Base-by-base conservation (phyloP, 2,113 vertebrate genomes). In the Phylloscopus trochiloides region DNA sequence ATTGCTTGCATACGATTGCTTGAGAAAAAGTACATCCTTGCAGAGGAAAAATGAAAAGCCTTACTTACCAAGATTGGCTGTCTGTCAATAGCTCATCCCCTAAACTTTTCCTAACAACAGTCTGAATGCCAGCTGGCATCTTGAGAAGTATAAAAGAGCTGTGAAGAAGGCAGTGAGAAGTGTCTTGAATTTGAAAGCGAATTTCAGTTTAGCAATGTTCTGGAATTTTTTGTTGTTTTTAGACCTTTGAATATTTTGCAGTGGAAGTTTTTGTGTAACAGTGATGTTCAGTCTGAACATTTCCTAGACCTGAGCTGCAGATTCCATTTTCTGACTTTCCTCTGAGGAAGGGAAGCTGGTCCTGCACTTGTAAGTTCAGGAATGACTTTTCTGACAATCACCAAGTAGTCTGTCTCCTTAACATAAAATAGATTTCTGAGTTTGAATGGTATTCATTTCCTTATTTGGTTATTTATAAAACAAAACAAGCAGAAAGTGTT, bases 1-100 rank as follows among this genome's bases (percentile, higher is more conserved):
- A 96, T 88, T 71, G n/a, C 19, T 86, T 90, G 88, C 78, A 90
- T 88, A 63, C 25, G 34, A 59, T 80, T 91, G 58, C 87, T 75
- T 93, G 55, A 80, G 75, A 74, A 90, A 88, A 94, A 73, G 8
- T 71, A 58, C 71, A 51, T 73, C 77, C 73, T 70, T 59, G 81
- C 24, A 62, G 88, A 76, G 67, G 75, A 77, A 91, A 97, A 93
- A 93, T 92, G 47, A 90, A 95, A 97, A 63, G 59, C 78, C 75
- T 90, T 86, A 32, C 85, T 90, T 90, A 70, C 58, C 42, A 71
- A 83, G 87, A 93, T 13, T 79, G 58, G 63, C 85, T 92, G 45
- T 76, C 63, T 88, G 55, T 96, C 92, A 86, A 71, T 86, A 88
- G 51, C 72, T 86, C 85, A 93, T 96, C 74, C 63, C 48, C 68